Conservation (phyloP, 2,113 vertebrate genomes). For the Bos taurus region ARS-UCD2.0 NC_037328.1:88731501-88732000, state of each 20-base stretch:
- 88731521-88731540: fast-evolving
- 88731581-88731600: neutral
- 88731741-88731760: neutral
- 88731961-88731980: no score
- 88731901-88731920: no score
- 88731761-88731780: neutral
- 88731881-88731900: no score
- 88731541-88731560: neutral
- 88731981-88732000: no score
- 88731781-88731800: neutral
- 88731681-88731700: neutral
- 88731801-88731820: neutral
- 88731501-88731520: neutral
- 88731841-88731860: no score
- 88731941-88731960: no score
- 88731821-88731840: neutral
- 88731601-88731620: neutral
- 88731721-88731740: neutral
- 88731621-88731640: neutral
- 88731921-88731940: no score
- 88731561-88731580: neutral
- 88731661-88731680: neutral
- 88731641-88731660: neutral
- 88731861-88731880: no score
- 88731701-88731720: neutral